These are phyloP conservation scores for Leistus spinibarbis DNA, from an alignment of 2,888 invertebrate genomes.

Conservation along the genomic window DNA sequence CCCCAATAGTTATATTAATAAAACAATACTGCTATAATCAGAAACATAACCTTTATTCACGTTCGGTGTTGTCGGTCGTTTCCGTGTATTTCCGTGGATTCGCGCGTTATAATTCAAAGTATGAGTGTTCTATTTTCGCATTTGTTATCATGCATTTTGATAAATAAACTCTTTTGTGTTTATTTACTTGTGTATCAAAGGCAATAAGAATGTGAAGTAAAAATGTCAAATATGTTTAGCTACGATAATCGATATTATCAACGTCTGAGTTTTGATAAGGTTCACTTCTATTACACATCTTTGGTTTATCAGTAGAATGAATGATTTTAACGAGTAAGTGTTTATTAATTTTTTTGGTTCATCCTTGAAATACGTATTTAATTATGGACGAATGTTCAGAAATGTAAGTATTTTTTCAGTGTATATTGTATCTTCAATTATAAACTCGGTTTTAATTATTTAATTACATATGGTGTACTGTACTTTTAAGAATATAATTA, in stretches of 20 bases:
- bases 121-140: not conserved
- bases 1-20: too few species aligned
- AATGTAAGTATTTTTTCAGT: conserved; percentile 26
- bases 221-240: not conserved
- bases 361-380: not conserved
- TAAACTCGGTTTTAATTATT: not conserved
- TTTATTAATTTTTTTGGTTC: not conserved
- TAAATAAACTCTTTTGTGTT: not conserved
- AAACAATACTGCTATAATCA: too few species aligned
- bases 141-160: not conserved
- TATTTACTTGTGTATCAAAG: not conserved
- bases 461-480: not conserved
- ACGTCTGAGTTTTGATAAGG: not conserved
- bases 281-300: not conserved
- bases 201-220: not conserved
- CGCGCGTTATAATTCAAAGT: not conserved
- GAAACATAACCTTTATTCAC: not conserved
- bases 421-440: not conserved
- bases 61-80: not conserved
- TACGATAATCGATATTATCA: not conserved
- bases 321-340: not conserved
- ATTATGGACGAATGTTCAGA: conserved; percentile 29
- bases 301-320: conserved; percentile 1
- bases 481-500: not conserved
- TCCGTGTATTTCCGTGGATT: not conserved